phyloP scores from a whole-genome alignment of 2,888 invertebrate genomes.

The Gymnosoma rotundatum region DNA sequence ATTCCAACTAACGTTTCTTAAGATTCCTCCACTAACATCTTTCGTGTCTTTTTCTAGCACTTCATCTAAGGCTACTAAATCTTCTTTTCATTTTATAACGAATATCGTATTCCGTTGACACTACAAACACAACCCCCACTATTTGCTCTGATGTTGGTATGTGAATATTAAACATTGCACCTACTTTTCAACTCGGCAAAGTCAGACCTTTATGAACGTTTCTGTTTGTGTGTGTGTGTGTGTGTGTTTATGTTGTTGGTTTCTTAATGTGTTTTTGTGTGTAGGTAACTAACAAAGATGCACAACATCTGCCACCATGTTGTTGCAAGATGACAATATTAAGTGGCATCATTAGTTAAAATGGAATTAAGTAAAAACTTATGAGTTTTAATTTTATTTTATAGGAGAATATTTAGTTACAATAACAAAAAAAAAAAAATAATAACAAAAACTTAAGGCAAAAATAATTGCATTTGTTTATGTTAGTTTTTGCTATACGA shows the following conservation, averaged over 20 bases:
- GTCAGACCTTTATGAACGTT: slow-evolving; percentile 3
- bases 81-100: slow-evolving; percentile 33
- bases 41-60: slow-evolving; percentile 24
- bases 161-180: slow-evolving; percentile 61
- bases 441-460: not conserved
- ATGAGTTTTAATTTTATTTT: slow-evolving; percentile 69
- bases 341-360: slow-evolving; percentile 70
- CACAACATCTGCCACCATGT: slow-evolving; percentile 63
- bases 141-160: slow-evolving; percentile 31
- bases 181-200: slow-evolving; percentile 32
- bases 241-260: not conserved
- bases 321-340: slow-evolving; percentile 68
- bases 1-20: slow-evolving; percentile 43
- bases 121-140: not conserved
- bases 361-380: slow-evolving; percentile 69
- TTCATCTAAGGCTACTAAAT: slow-evolving; percentile 44
- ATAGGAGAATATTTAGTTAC: slow-evolving; percentile 56
- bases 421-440: slow-evolving; percentile 1
- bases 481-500: slow-evolving; percentile 16
- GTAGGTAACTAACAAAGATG: slow-evolving; percentile 38
- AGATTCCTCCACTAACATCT: slow-evolving; percentile 11
- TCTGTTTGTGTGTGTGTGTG: not conserved
- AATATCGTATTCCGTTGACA: slow-evolving; percentile 2
- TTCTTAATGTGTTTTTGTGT: slow-evolving; percentile 32
- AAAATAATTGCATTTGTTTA: slow-evolving; percentile 54